These are phyloP conservation scores for Polymixis lichenea DNA, from an alignment of 2,888 invertebrate species.

Conservation along the genomic window DNA sequence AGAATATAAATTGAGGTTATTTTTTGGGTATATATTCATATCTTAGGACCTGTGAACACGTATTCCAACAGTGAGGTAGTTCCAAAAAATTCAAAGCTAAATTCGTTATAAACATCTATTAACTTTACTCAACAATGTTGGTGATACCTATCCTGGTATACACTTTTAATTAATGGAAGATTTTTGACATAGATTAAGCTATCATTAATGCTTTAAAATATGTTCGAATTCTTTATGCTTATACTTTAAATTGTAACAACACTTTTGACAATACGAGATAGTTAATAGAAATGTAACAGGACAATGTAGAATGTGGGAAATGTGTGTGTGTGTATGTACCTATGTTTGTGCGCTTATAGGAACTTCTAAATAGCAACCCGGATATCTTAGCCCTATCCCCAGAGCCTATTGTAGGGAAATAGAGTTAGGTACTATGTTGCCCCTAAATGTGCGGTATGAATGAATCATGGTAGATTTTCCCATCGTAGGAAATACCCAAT, in stretches of 20 bases:
- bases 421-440: conserved; percentile 4
- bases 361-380: too few species aligned
- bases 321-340: background rate
- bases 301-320: background rate
- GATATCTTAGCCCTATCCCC: conserved; percentile 15
- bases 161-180: background rate
- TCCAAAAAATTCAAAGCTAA: background rate
- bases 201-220: background rate
- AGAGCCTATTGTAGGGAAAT: conserved; percentile 20
- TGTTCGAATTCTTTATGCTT: background rate
- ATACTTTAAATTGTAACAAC: too few species aligned
- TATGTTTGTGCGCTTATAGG: too few species aligned
- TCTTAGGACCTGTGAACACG: background rate
- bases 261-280: background rate
- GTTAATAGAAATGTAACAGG: background rate
- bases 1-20: background rate
- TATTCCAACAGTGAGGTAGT: background rate
- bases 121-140: background rate
- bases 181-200: background rate
- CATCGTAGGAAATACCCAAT: conserved; percentile 24
- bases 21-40: background rate
- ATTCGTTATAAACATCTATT: background rate
- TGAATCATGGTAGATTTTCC: conserved; percentile 43
- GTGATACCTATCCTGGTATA: background rate
- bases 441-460: conserved; percentile 26